These are phyloP conservation scores for Callaeas wilsoni DNA, from an alignment of 2,113 vertebrate genomes.

Conservation along the genomic window DNA sequence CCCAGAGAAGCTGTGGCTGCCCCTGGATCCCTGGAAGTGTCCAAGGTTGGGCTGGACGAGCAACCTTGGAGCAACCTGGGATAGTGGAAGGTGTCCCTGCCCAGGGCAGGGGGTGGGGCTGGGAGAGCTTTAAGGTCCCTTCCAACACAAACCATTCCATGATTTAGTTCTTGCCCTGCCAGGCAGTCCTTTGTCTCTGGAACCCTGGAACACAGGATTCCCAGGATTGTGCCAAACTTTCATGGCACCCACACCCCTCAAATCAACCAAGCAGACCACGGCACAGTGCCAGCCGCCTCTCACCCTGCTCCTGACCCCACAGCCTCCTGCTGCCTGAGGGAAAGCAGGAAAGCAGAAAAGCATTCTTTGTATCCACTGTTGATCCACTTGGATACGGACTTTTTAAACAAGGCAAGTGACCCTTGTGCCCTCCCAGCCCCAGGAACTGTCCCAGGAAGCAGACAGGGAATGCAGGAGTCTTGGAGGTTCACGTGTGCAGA, in stretches of 20 bases:
- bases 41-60: rapidly evolving
- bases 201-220: background rate
- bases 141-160: background rate
- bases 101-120: rapidly evolving
- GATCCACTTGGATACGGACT: background rate
- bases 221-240: background rate
- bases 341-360: background rate
- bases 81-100: rapidly evolving
- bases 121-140: background rate
- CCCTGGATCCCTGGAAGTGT: background rate
- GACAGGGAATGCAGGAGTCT: background rate
- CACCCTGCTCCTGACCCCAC: background rate
- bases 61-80: background rate
- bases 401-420: background rate
- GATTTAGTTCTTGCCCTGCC: background rate
- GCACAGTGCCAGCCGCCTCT: background rate
- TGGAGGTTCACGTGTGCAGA: background rate
- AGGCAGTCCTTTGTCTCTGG: background rate
- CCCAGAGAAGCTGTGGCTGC: background rate
- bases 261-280: background rate
- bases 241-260: background rate
- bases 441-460: background rate
- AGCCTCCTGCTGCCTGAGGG: background rate
- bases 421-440: background rate
- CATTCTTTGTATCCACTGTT: rapidly evolving